Percentiles rank a stretch among this genome's conserved stretches.
Evolutionary conservation across 2,888 invertebrate genomes (phyloP).

Genomic region (Papilio demoleus): DNA sequence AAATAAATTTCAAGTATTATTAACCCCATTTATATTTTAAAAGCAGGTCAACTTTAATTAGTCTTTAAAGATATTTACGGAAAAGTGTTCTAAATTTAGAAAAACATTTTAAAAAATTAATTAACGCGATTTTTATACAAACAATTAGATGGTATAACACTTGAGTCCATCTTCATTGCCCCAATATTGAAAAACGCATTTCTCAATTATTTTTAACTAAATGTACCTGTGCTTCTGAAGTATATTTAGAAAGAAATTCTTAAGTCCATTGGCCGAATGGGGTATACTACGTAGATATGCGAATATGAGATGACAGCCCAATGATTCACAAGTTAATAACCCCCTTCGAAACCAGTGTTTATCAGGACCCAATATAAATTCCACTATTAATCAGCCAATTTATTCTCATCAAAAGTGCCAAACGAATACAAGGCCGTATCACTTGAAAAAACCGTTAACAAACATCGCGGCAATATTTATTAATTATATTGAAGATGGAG

Average conservation of each 20-base stretch:
- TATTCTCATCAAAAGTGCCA: constrained; percentile 27
- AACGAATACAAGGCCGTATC: constrained; percentile 33
- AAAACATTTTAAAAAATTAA: not conserved
- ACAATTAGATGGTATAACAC: too few relatives aligned
- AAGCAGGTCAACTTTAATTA: constrained; percentile 5
- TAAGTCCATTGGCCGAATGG: not conserved
- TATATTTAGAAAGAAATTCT: not conserved
- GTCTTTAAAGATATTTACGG: not conserved
- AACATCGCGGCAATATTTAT: constrained; percentile 5
- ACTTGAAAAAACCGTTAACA: constrained; percentile 31
- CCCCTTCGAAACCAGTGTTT: not conserved
- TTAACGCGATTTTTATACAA: not conserved
- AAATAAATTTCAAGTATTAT: constrained; percentile 6
- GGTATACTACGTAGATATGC: not conserved
- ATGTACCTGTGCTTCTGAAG: too few relatives aligned
- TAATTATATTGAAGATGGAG: constrained; percentile 1
- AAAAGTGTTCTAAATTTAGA: not conserved
- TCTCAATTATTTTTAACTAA: too few relatives aligned
- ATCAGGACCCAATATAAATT: constrained; percentile 38
- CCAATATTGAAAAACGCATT: too few relatives aligned
- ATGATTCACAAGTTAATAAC: not conserved
- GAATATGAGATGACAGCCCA: not conserved
- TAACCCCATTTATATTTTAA: constrained; percentile 6
- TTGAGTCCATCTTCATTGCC: not conserved
- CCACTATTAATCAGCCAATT: constrained; percentile 34